Conservation (phyloP, 2,888 invertebrate species). For the Drosophila rellima region DNA sequence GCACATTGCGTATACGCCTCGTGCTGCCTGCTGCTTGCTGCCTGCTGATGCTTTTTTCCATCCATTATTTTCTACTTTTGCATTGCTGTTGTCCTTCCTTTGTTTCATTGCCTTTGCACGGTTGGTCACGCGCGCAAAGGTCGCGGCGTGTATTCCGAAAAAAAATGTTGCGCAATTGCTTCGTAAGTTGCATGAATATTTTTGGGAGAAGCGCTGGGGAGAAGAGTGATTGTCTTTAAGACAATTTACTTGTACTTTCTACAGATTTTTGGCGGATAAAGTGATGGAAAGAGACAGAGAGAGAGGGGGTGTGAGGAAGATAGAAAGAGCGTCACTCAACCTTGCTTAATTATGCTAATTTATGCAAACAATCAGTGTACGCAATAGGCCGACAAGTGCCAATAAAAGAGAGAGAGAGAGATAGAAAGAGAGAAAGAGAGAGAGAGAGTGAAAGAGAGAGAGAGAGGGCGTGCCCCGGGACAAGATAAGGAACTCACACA, state of each 20-base stretch:
- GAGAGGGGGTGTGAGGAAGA: neutral
- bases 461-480: constrained; percentile 60
- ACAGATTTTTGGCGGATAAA: constrained; percentile 16
- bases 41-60: constrained; percentile 2
- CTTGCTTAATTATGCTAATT: constrained; percentile 79
- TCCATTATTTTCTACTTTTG: constrained; percentile 67
- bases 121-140: constrained; percentile 67
- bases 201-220: constrained; percentile 1
- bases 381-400: constrained; percentile 78
- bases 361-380: constrained; percentile 78
- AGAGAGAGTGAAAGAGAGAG: constrained; percentile 31
- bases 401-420: constrained; percentile 28
- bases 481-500: constrained; percentile 53
- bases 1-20: constrained; percentile 73
- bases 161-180: constrained; percentile 59
- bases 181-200: constrained; percentile 44
- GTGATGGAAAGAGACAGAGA: neutral
- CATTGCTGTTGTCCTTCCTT: constrained; percentile 47
- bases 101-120: constrained; percentile 44
- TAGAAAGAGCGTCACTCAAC: constrained; percentile 35
- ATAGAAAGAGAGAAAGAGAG: constrained; percentile 12
- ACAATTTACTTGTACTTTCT: constrained; percentile 38
- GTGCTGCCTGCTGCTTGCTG: constrained; percentile 23
- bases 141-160: constrained; percentile 31
- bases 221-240: constrained; percentile 27